Conservation (phyloP, 2,797 vertebrate species). For the Melanotaenia parkinsoni region DNA sequence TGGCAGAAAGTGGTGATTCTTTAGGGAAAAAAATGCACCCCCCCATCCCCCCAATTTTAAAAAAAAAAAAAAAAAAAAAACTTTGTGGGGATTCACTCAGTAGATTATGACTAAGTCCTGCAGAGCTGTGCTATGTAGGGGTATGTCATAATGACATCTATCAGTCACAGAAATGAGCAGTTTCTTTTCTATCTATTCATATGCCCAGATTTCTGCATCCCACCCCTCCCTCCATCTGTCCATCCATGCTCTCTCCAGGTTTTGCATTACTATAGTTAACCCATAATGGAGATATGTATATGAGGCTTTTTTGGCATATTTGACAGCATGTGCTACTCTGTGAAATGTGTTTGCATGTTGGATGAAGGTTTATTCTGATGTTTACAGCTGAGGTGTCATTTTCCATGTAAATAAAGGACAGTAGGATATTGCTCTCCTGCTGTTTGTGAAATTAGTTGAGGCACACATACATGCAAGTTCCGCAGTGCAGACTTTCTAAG, state of each 20-base stretch:
- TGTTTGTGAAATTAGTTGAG: constrained; percentile 65
- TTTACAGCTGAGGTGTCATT: constrained; percentile 64
- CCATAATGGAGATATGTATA: constrained; percentile 47
- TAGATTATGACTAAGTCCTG: constrained; percentile 43
- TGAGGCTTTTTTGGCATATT: constrained; percentile 42
- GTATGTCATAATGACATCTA: constrained; percentile 61
- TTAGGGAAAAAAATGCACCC: constrained; percentile 21
- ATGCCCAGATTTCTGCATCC: too few relatives aligned
- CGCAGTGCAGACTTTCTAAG: constrained; percentile 33
- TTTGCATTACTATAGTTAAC: constrained; percentile 46
- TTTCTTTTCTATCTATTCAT: constrained; percentile 15
- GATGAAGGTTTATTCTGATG: constrained; percentile 19
- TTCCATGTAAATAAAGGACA: constrained; percentile 73
- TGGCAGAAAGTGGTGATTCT: constrained; percentile 25
- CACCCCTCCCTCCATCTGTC: constrained; percentile 20
- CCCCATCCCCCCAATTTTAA: too few relatives aligned
- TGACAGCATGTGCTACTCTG: constrained; percentile 54
- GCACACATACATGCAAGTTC: constrained; percentile 41
- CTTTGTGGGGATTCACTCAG: constrained; percentile 64
- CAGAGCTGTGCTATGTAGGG: constrained; percentile 30
- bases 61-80: constrained; percentile 16
- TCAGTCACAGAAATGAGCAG: constrained; percentile 41
- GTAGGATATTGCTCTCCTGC: constrained; percentile 48
- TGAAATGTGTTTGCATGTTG: constrained; percentile 43
- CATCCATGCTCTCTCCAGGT: constrained; percentile 37